These are phyloP conservation scores for Anser brachyrhynchus DNA, from an alignment of 2,113 vertebrate genomes.

Conservation along the genomic window DNA sequence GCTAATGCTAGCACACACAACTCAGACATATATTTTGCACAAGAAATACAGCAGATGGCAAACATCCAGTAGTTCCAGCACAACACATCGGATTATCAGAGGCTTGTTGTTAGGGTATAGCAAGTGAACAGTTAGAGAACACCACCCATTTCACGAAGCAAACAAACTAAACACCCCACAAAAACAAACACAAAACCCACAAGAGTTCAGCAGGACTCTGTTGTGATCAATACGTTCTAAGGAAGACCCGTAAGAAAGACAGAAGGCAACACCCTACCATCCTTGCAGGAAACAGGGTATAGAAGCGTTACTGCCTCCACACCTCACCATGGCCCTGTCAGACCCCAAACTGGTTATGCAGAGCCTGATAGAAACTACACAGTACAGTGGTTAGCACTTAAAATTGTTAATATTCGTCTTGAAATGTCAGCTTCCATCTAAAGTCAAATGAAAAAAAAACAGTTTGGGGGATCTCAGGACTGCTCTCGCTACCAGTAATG, in stretches of 20 bases:
- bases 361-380: not conserved
- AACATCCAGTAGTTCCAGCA: not conserved
- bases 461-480: fast-evolving
- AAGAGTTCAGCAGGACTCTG: not conserved
- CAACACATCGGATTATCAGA: fast-evolving
- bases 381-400: not conserved
- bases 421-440: not conserved
- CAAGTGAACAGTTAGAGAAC: not conserved
- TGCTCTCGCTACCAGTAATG: not conserved
- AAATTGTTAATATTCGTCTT: not conserved
- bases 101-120: not conserved
- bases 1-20: not conserved
- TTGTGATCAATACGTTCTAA: fast-evolving
- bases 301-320: not conserved
- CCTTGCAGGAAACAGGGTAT: fast-evolving
- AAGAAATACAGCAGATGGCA: not conserved
- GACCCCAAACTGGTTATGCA: not conserved
- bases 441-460: not conserved
- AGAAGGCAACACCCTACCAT: not conserved
- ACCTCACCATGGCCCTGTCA: not conserved
- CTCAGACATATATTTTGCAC: not conserved
- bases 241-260: not conserved
- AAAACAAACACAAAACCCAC: not conserved
- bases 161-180: not conserved
- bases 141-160: not conserved